Percentiles rank a stretch among this genome's conserved stretches.
phyloP scores from a whole-genome alignment of 2,797 vertebrate species.

The Phoebastria nigripes region DNA sequence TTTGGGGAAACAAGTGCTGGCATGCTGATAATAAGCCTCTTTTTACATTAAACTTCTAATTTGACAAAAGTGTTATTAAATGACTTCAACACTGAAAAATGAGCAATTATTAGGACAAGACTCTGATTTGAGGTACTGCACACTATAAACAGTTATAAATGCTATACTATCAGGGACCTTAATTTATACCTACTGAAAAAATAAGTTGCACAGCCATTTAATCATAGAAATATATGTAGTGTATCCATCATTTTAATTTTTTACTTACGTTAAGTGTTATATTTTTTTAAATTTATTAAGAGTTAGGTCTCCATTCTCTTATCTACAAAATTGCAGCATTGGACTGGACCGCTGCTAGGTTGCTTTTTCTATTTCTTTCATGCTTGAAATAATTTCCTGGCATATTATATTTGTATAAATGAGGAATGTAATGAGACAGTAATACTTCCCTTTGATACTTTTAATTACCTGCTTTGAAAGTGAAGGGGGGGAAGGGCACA shows the following conservation, averaged over 20 bases:
- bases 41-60: constrained; percentile 32
- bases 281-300: constrained; percentile 37
- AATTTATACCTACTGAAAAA: constrained; percentile 48
- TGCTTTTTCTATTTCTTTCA: constrained; percentile 8
- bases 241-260: constrained; percentile 58
- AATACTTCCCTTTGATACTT: constrained; percentile 64
- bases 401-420: constrained; percentile 68
- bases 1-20: constrained; percentile 11
- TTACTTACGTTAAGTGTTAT: constrained; percentile 1
- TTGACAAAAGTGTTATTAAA: constrained; percentile 23
- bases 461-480: constrained; percentile 62
- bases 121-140: neutral
- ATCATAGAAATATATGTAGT: constrained; percentile 43
- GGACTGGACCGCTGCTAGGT: neutral
- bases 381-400: constrained; percentile 65
- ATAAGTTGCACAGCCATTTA: constrained; percentile 30
- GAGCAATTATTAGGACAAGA: neutral
- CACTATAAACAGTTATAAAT: neutral
- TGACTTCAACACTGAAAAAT: neutral
- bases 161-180: neutral
- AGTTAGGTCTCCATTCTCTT: constrained; percentile 35
- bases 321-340: constrained; percentile 54
- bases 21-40: neutral
- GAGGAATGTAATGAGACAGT: constrained; percentile 60
- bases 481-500: neutral